Conservation (phyloP, 2,113 vertebrate species). For the Petroica traversi region DNA sequence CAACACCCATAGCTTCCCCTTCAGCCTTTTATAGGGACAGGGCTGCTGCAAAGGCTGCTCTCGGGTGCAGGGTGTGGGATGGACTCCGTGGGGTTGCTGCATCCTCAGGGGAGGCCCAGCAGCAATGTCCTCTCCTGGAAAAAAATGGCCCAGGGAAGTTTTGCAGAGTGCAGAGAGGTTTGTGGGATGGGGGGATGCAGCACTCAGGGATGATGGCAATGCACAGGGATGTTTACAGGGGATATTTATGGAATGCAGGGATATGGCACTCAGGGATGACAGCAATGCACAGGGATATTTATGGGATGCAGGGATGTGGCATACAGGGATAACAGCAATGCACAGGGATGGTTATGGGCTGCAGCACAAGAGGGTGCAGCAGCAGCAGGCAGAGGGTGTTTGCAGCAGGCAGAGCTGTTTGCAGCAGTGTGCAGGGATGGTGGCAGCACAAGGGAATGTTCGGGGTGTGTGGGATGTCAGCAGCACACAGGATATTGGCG, state of each 20-base stretch:
- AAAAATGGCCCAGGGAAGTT: rapidly evolving
- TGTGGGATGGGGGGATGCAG: neutral
- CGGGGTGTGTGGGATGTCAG: neutral
- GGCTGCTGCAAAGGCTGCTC: neutral
- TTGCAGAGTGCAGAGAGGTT: neutral
- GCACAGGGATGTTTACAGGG: neutral
- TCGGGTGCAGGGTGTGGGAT: neutral
- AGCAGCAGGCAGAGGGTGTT: neutral
- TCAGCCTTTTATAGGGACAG: neutral
- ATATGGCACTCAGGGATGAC: too few species aligned
- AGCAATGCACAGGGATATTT: neutral
- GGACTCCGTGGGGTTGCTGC: rapidly evolving
- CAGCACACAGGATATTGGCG: rapidly evolving
- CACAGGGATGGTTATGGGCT: neutral
- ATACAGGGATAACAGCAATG: neutral
- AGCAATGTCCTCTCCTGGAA: neutral
- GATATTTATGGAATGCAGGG: neutral
- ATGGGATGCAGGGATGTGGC: neutral
- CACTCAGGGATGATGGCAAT: neutral
- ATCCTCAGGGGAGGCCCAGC: neutral
- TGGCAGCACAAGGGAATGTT: neutral
- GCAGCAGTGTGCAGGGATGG: neutral
- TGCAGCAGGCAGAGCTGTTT: neutral
- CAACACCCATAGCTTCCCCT: neutral
- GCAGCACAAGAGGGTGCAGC: too few species aligned